Evolutionary conservation across 2,113 vertebrate species (phyloP), one percentile per base, ranked within the genome.

Genomic region (Dunckerocampus dactyliophorus): DNA sequence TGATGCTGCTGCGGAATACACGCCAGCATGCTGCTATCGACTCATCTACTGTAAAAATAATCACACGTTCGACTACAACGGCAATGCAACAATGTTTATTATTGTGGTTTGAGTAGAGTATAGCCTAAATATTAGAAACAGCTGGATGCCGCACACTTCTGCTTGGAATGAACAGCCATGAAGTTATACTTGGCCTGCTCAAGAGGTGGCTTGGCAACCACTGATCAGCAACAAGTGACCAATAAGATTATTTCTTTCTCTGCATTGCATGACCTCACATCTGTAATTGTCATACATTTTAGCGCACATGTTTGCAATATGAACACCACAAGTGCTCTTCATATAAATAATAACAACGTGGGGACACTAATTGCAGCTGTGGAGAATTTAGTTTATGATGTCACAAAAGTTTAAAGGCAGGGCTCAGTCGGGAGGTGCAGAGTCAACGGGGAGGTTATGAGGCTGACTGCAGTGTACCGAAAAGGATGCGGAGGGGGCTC

Each of bases 371-470:
- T 4, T 51, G 52, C 52, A 39, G 42, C 17, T 48, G 11, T 17
- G n/a, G 12, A 22, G 34, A 20, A 1, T 45, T 59, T 31, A 45
- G n/a, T 65, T 62, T 43, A 45, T 5, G 8, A 59, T 47, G 24
- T 42, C 19, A 53, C 31, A 21, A 3, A 43, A 64, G 45, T 56
- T 47, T 19, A 1, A 43, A 8, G 6, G 19, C 42, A 14, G 42
- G 52, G 14, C 17, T 21, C 24, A 52, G 48, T 42, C 13, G 39
- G 43, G 31, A 19, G 47, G 43, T 54, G 39, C 43, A 11, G 52
- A 58, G 39, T 47, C 24, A 63, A 17, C 21, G 34, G 54, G 5
- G 53, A 17, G 47, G 52, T 54, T 34, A 60, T 9, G 53, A 51
- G 49, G 47, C 28, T 57, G 54, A 22, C 31, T 39, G 16, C 47